These are phyloP conservation scores for Corythornis vintsioides DNA, from an alignment of 2,113 vertebrate species.

Conservation along the genomic window DNA sequence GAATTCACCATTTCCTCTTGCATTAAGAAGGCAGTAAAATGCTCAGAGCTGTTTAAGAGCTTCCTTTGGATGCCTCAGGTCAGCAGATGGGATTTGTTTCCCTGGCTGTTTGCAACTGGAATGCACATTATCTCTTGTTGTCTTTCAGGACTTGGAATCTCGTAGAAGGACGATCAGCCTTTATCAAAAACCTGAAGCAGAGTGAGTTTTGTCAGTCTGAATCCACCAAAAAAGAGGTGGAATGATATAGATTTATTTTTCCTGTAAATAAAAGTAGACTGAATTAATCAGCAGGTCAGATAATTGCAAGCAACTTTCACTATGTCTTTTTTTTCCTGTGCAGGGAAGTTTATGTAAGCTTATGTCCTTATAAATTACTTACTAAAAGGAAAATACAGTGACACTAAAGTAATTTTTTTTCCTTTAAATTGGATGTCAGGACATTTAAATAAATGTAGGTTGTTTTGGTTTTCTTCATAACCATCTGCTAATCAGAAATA, in stretches of 20 bases:
- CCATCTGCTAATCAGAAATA: neutral
- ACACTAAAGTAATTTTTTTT: neutral
- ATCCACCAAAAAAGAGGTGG: neutral
- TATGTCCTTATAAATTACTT: neutral
- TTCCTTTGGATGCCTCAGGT: neutral
- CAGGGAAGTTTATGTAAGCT: neutral
- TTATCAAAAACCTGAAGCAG: slow-evolving; percentile 96
- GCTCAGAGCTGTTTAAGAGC: neutral
- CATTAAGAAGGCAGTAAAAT: neutral
- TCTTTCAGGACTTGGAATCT: slow-evolving; percentile 96
- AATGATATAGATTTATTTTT: neutral
- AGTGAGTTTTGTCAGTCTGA: slow-evolving; percentile 79
- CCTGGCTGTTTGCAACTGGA: neutral
- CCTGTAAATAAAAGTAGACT: neutral
- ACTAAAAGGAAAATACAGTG: neutral
- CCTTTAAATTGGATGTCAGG: neutral
- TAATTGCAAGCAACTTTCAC: neutral
- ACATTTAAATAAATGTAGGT: neutral
- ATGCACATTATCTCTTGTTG: neutral
- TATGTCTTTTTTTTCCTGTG: neutral
- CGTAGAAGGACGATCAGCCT: slow-evolving; percentile 90
- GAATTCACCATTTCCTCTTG: neutral
- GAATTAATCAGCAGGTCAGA: neutral
- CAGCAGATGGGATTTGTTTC: neutral
- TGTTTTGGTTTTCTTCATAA: neutral